phyloP scores from a whole-genome alignment of 2,888 invertebrate species.

The Embidobia sp. region DNA sequence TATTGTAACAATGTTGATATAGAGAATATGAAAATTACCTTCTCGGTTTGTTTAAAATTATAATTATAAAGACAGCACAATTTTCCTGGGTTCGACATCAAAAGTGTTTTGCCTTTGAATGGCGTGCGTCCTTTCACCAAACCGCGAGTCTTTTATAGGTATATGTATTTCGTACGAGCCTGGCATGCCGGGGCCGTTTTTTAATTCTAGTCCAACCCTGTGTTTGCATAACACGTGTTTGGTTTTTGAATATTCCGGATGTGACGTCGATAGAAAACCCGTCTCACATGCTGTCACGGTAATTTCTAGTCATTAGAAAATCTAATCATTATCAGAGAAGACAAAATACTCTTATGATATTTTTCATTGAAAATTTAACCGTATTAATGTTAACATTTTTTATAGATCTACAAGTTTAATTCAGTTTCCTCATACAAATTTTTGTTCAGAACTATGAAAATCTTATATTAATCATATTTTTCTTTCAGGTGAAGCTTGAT shows the following conservation, averaged over 20 bases:
- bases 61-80: slow-evolving; percentile 31
- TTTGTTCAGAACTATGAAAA: too few species aligned
- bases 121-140: slow-evolving; percentile 48
- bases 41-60: too few species aligned
- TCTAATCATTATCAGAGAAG: background rate
- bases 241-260: slow-evolving; percentile 74
- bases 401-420: too few species aligned
- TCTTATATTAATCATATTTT: too few species aligned
- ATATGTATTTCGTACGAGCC: slow-evolving; percentile 48
- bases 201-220: slow-evolving; percentile 60
- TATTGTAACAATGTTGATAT: too few species aligned
- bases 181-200: slow-evolving; percentile 45
- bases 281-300: slow-evolving; percentile 18
- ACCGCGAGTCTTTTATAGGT: slow-evolving; percentile 44
- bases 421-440: too few species aligned
- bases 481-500: too few species aligned
- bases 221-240: slow-evolving; percentile 67
- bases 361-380: too few species aligned
- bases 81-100: slow-evolving; percentile 20
- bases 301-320: slow-evolving; percentile 20
- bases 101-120: slow-evolving; percentile 58
- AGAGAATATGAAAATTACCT: too few species aligned
- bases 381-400: too few species aligned
- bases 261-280: slow-evolving; percentile 61
- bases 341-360: too few species aligned